Conservation (phyloP, 2,113 vertebrate species). For the Sebastes schlegelii region DNA sequence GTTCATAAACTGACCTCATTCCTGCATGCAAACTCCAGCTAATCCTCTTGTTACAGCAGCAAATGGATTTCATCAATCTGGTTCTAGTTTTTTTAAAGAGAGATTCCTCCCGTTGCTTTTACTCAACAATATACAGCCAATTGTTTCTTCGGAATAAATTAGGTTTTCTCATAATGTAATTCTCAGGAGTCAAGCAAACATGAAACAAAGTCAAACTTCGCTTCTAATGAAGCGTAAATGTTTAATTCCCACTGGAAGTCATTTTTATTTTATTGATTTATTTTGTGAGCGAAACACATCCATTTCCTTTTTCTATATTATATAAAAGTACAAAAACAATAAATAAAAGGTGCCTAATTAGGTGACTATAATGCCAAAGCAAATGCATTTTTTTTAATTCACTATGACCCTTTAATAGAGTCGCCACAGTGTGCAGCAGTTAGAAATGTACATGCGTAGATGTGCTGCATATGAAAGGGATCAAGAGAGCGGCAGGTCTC, state of each 20-base stretch:
- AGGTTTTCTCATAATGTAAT: neutral
- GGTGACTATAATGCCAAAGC: neutral
- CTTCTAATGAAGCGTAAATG: too few species aligned
- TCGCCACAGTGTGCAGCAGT: neutral
- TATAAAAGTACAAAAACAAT: neutral
- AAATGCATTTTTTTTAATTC: neutral
- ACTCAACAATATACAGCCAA: neutral
- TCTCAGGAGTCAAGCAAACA: too few species aligned
- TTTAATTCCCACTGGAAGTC: too few species aligned
- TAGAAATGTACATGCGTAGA: neutral
- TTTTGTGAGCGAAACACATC: neutral
- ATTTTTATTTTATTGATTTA: too few species aligned
- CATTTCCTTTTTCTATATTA: neutral
- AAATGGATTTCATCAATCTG: slow-evolving; percentile 27
- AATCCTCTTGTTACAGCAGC: slow-evolving; percentile 56
- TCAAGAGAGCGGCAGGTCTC: neutral
- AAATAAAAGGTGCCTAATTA: neutral
- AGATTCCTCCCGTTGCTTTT: neutral
- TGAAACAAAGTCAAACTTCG: too few species aligned
- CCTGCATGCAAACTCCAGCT: slow-evolving; percentile 38
- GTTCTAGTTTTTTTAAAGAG: neutral
- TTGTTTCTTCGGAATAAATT: too few species aligned
- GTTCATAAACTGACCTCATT: slow-evolving; percentile 49
- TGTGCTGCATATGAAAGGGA: neutral
- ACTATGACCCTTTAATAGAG: neutral